A percentile compares a stretch with the other conserved stretches of the same genome.
Conservation (phyloP, 2,113 vertebrate genomes). For the Bagarius yarrelli region DNA sequence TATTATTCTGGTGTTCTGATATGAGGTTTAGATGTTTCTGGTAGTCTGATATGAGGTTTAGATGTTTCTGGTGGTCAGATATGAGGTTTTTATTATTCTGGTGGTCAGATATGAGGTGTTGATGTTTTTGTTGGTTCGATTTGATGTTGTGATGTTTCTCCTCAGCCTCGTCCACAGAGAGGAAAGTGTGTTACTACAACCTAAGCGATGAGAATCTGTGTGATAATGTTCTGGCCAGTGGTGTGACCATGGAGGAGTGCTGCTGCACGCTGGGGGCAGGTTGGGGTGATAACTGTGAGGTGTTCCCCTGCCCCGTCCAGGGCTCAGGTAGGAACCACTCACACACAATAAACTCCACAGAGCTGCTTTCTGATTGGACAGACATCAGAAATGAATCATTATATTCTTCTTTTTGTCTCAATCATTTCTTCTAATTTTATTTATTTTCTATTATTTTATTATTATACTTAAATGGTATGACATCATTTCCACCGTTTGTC, state of each 20-base stretch:
- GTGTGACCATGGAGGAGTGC: conserved; percentile 91
- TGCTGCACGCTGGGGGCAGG: conserved; percentile 95
- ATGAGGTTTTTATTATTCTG: no score
- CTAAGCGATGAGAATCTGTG: conserved; percentile 93
- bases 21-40: no score
- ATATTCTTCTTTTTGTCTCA: background rate
- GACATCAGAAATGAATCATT: background rate
- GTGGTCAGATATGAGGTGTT: no score
- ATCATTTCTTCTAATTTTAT: background rate
- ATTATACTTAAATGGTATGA: background rate
- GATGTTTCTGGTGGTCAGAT: no score
- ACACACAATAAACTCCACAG: background rate
- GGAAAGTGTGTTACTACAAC: conserved; percentile 94
- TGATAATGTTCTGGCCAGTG: conserved; percentile 88
- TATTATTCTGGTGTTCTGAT: no score
- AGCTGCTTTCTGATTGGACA: background rate
- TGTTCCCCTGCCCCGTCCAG: conserved; percentile 88
- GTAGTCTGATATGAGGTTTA: no score
- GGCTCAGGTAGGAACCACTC: conserved; percentile 76
- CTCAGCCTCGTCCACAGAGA: conserved; percentile 71
- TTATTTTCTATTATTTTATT: background rate
- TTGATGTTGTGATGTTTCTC: background rate
- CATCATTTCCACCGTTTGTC: background rate
- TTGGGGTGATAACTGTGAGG: conserved; percentile 98
- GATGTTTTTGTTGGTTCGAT: no score